These are phyloP conservation scores for Leptopilina boulardi DNA, from an alignment of 1,140 invertebrate genomes.

Conservation along the genomic window DNA sequence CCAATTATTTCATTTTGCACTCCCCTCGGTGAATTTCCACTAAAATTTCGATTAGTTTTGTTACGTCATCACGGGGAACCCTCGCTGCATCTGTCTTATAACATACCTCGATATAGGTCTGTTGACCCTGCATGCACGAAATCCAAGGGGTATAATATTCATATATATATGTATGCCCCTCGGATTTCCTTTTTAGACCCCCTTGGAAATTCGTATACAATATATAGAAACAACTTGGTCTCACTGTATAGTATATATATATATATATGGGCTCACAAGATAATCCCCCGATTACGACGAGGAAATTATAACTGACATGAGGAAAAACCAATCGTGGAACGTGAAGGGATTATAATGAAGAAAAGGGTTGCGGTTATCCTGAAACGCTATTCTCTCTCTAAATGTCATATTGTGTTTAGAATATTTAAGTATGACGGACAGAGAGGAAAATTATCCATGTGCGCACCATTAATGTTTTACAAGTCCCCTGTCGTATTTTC, in stretches of 20 bases:
- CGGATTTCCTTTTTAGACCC: not conserved
- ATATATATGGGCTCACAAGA: not conserved
- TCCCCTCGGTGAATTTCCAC: not conserved
- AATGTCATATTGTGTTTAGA: not conserved
- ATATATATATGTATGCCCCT: not conserved
- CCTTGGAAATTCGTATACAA: not conserved
- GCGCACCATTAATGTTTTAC: not conserved
- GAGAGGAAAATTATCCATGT: not conserved
- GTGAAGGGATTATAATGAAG: not conserved
- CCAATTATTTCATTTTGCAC: conserved; percentile 20
- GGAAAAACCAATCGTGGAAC: conserved; percentile 19
- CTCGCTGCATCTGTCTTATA: conserved; percentile 12
- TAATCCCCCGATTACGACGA: conserved; percentile 18
- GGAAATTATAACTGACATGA: conserved; percentile 8
- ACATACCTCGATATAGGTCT: not conserved
- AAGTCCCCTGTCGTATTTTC: not conserved
- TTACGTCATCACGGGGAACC: conserved; percentile 17
- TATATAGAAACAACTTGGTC: not conserved
- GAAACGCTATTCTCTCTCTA: not conserved
- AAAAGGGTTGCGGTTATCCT: not conserved
- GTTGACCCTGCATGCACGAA: not conserved
- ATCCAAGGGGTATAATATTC: conserved; percentile 9
- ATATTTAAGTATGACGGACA: not conserved
- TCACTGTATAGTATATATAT: no score
- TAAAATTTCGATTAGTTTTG: conserved; percentile 24